A percentile compares a stretch with the other conserved stretches of the same genome.
Evolutionary conservation across 2,113 vertebrate species (phyloP).

Genomic region (Elanoides forficatus): DNA sequence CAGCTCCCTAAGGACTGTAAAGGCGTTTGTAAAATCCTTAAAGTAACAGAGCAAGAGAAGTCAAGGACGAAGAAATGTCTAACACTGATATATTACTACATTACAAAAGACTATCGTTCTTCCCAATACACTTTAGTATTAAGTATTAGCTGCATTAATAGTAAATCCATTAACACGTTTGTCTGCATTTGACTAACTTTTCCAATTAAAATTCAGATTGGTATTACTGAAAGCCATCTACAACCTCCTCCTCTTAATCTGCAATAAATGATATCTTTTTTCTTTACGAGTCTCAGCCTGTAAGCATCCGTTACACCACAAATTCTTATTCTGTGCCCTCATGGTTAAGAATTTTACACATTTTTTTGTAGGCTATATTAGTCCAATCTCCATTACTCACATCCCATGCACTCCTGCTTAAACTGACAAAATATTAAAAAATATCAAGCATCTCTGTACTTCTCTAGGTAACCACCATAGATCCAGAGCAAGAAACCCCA

Average conservation of each 20-base stretch:
- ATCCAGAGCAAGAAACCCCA: not conserved
- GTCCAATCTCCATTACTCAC: not conserved
- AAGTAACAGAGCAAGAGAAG: not conserved
- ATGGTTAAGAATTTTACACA: not conserved
- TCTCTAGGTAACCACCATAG: not conserved
- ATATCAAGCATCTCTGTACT: not conserved
- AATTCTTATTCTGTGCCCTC: not conserved
- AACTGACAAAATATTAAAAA: not conserved
- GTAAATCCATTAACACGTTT: not conserved
- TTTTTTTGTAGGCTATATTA: not conserved
- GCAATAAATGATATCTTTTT: not conserved
- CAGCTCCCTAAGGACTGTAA: not conserved
- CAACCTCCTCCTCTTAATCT: not conserved
- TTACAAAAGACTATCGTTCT: not conserved
- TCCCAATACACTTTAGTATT: not conserved
- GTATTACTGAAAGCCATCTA: not conserved
- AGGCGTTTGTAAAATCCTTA: not conserved
- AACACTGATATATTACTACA: not conserved
- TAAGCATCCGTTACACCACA: not conserved
- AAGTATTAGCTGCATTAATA: not conserved
- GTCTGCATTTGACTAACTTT: not conserved
- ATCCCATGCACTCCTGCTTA: not conserved
- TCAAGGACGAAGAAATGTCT: not conserved
- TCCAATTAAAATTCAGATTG: not conserved
- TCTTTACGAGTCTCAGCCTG: not conserved